Conservation (phyloP, 2,113 vertebrate genomes). For the Forbesichthys agassizii region DNA sequence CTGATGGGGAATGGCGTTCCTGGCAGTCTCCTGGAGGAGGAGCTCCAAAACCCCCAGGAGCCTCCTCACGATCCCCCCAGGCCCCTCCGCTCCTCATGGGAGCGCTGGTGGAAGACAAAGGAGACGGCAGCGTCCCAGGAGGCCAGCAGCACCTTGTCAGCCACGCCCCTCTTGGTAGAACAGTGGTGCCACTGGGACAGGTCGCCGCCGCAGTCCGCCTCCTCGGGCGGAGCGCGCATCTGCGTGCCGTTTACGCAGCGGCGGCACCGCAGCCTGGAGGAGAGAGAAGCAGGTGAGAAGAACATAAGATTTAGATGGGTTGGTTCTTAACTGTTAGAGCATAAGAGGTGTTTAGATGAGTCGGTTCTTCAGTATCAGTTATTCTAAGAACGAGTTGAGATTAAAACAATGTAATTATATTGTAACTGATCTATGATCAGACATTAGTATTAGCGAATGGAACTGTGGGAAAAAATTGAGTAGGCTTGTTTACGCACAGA, state of each 20-base stretch:
- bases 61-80: slow-evolving; percentile 55
- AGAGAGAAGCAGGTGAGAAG: background rate
- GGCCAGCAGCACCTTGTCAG: slow-evolving; percentile 84
- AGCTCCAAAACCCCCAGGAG: background rate
- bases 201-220: slow-evolving; percentile 89
- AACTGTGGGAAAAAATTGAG: no score
- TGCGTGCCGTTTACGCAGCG: slow-evolving; percentile 90
- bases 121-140: slow-evolving; percentile 90
- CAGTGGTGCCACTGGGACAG: slow-evolving; percentile 95
- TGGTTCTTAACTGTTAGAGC: no score
- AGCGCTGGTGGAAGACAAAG: slow-evolving; percentile 92
- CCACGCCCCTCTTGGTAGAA: slow-evolving; percentile 85
- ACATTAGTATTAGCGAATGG: no score
- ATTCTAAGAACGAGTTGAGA: no score
- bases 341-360: no score
- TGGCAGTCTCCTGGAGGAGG: no score
- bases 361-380: no score
- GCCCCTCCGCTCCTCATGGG: slow-evolving; percentile 88
- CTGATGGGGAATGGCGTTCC: no score
- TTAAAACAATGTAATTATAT: no score
- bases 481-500: no score
- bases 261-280: slow-evolving; percentile 85
- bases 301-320: background rate
- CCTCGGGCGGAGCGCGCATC: slow-evolving; percentile 81
- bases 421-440: no score